A percentile compares a stretch with the other conserved stretches of the same genome.
These are phyloP conservation scores for Dendropsophus ebraccatus DNA, from an alignment of 2,113 vertebrate genomes.

Conservation along the genomic window DNA sequence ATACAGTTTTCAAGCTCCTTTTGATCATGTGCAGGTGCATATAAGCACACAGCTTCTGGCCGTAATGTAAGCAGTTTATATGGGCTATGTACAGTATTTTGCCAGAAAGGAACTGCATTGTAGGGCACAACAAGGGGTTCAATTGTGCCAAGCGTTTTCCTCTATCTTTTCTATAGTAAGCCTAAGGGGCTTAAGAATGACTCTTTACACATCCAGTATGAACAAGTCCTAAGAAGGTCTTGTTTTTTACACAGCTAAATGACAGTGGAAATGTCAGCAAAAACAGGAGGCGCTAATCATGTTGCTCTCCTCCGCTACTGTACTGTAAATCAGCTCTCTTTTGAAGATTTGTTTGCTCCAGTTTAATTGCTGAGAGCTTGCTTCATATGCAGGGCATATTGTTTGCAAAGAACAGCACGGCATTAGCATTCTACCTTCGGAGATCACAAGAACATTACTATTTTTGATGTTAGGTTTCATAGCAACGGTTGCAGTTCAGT, in stretches of 20 bases:
- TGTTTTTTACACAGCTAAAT: not conserved
- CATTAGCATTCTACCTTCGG: conserved; percentile 54
- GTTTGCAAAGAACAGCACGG: conserved; percentile 34
- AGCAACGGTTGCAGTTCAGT: conserved; percentile 55
- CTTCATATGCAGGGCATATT: conserved; percentile 55
- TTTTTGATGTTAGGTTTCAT: conserved; percentile 58
- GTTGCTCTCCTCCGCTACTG: not conserved
- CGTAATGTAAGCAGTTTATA: not conserved
- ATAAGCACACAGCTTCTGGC: no score
- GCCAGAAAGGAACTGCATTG: not conserved
- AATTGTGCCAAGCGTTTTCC: not conserved
- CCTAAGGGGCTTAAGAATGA: no score
- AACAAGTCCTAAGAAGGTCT: not conserved
- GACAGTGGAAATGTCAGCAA: not conserved
- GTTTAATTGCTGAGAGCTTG: conserved; percentile 42
- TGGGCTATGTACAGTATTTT: not conserved
- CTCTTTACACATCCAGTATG: not conserved
- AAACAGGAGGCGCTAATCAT: not conserved
- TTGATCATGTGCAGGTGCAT: not conserved
- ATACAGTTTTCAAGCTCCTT: no score
- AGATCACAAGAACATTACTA: conserved; percentile 57
- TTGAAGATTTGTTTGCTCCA: conserved; percentile 49
- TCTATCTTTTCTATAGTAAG: not conserved
- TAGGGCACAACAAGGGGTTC: not conserved
- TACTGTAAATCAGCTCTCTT: conserved; percentile 37